Evolutionary conservation across 1,140 invertebrate species (phyloP).

Genomic region (Scaptodrosophila lebanonensis): DNA sequence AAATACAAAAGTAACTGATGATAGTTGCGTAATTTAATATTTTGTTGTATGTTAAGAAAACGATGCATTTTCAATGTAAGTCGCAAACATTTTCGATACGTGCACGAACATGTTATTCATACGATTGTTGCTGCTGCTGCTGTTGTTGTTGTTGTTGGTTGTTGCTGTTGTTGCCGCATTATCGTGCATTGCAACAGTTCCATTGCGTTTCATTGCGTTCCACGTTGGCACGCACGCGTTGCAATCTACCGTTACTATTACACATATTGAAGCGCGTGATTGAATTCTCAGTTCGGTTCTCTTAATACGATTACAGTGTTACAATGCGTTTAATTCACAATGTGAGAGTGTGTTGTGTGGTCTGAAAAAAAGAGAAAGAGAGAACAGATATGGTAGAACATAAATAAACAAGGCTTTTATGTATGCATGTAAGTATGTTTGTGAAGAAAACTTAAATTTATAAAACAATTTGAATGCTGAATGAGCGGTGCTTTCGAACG

Average conservation of each 20-base stretch:
- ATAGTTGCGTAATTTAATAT: slow-evolving; percentile 76
- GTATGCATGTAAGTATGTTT: slow-evolving; percentile 27
- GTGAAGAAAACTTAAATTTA: slow-evolving; percentile 2
- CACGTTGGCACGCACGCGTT: slow-evolving; percentile 33
- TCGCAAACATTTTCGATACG: slow-evolving; percentile 53
- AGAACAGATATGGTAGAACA: slow-evolving; percentile 63
- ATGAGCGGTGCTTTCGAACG: too few species aligned
- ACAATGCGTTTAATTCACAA: slow-evolving; percentile 22
- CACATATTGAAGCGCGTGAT: too few species aligned
- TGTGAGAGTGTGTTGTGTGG: slow-evolving; percentile 27
- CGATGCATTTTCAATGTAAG: slow-evolving; percentile 70
- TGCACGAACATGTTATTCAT: slow-evolving; percentile 5
- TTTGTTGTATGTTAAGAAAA: slow-evolving; percentile 76
- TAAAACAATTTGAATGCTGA: neutral
- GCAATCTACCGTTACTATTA: slow-evolving; percentile 39
- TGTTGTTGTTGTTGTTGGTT: slow-evolving; percentile 1
- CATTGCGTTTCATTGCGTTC: slow-evolving; percentile 46
- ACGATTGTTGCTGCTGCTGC: slow-evolving; percentile 1
- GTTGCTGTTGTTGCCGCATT: slow-evolving; percentile 19
- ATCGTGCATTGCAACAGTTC: slow-evolving; percentile 36
- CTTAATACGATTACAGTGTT: slow-evolving; percentile 27
- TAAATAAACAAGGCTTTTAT: slow-evolving; percentile 45
- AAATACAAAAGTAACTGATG: slow-evolving; percentile 77
- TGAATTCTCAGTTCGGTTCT: slow-evolving; percentile 43
- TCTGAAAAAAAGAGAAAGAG: slow-evolving; percentile 55